These are phyloP conservation scores for Ormyrus thymus DNA, from an alignment of 2,888 invertebrate genomes.

Conservation along the genomic window DNA sequence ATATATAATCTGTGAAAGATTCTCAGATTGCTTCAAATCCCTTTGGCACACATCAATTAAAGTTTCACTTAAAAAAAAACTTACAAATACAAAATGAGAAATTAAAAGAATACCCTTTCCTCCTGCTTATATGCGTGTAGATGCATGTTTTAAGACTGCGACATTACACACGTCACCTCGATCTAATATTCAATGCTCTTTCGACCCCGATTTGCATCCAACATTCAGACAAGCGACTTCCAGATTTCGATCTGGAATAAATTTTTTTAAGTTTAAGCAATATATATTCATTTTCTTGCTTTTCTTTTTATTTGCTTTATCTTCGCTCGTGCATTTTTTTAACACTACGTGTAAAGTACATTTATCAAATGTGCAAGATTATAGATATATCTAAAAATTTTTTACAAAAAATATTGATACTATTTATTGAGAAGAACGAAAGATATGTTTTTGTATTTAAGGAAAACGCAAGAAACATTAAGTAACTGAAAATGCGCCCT, in stretches of 20 bases:
- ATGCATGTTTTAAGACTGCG: constrained; percentile 52
- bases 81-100: constrained; percentile 1
- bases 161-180: constrained; percentile 59
- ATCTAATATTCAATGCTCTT: constrained; percentile 68
- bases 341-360: constrained; percentile 31
- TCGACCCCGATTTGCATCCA: constrained; percentile 65
- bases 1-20: constrained; percentile 4
- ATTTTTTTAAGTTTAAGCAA: constrained; percentile 38
- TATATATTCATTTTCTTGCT: constrained; percentile 28
- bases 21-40: constrained; percentile 34
- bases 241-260: constrained; percentile 49
- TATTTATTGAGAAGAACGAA: too few relatives aligned
- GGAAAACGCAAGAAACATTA: too few relatives aligned
- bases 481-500: too few relatives aligned
- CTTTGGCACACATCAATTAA: constrained; percentile 49
- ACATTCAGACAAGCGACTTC: constrained; percentile 38
- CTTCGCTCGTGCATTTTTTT: constrained; percentile 27
- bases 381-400: not conserved
- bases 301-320: constrained; percentile 1
- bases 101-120: constrained; percentile 24
- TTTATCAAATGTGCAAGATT: constrained; percentile 46
- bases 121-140: constrained; percentile 1
- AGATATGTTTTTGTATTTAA: not conserved
- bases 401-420: too few relatives aligned
- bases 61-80: constrained; percentile 11